phyloP scores from a whole-genome alignment of 2,113 vertebrate genomes.

The Platycercus adscitus region DNA sequence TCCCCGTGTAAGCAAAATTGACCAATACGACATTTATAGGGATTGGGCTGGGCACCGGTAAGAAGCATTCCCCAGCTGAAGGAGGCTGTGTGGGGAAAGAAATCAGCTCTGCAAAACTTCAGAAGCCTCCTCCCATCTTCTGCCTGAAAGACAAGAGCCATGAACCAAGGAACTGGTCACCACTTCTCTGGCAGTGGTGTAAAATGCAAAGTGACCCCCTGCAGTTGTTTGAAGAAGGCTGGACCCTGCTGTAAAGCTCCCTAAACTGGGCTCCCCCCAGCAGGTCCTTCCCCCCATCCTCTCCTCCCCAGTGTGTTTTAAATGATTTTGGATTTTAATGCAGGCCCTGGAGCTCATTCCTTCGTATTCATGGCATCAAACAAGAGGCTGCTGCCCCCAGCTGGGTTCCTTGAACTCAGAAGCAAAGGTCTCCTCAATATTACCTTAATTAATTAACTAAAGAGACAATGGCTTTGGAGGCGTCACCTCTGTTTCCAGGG shows the following conservation, averaged over 20 bases:
- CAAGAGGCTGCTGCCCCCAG: slow-evolving; percentile 50
- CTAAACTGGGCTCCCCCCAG: not conserved
- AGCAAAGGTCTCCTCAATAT: slow-evolving; percentile 66
- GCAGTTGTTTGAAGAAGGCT: not conserved
- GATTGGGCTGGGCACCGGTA: not conserved
- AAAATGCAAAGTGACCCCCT: not conserved
- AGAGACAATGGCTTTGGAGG: slow-evolving; percentile 63
- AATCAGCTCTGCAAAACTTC: not conserved
- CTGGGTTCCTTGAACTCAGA: slow-evolving; percentile 46
- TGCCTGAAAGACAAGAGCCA: not conserved
- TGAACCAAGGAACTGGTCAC: not conserved
- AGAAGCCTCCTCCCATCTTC: not conserved
- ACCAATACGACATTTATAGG: not conserved
- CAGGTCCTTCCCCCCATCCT: not conserved
- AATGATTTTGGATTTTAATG: slow-evolving; percentile 30
- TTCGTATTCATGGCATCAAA: not conserved
- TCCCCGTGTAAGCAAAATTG: slow-evolving; percentile 26
- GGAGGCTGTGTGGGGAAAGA: not conserved
- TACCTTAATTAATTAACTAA: slow-evolving; percentile 76
- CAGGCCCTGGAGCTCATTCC: slow-evolving; percentile 40
- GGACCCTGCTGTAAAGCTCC: not conserved
- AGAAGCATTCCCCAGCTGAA: not conserved
- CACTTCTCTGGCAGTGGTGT: not conserved
- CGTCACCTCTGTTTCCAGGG: slow-evolving; percentile 56
- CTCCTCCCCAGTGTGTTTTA: not conserved